Base-by-base conservation (phyloP, 2,797 vertebrate species). In the Dicrostonyx torquatus region DNA sequence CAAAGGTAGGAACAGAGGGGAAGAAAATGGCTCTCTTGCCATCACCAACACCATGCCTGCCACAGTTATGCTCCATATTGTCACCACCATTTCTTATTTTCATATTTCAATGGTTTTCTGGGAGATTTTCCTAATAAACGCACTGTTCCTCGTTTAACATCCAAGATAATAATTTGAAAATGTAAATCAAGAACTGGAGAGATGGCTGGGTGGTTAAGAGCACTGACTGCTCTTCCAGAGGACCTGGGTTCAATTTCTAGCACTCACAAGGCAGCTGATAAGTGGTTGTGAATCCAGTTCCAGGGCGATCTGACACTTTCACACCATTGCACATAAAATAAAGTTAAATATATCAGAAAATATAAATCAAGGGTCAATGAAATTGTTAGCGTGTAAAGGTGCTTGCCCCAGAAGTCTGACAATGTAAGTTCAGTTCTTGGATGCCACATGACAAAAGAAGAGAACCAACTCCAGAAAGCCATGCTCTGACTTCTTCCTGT, bases 31-130 rank as follows among this genome's bases (percentile, higher is more conserved):
- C 43, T 90, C 68, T 70, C 76, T 68, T 89, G 58, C 12, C 58
- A 22, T 53, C 37, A 55, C 48, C 43, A 45, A 37, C 66, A 73
- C 40, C 72, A 37, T 73, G 6, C 6, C 75, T 15, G n/a, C 45
- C 45, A 83, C 55, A 37, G 29, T 48, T 64, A 29, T 37, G 80
- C 60, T 76, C 43, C 43, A 82, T 53, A 34, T 22, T 20, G 45
- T 53, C 86, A 93, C 40, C 31, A 62, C 75, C 78, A 68, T 77
- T 88, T 84, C 80, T 88, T 34, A 60, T 58, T 86, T 75, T 93
- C 77, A 94, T 70, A 90, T 26, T 97, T 94, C 48, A 89, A 84
- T 5, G 87, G 76, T 50, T 58, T 89, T 48, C 58, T 94, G 73
- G 6, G 29, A 95, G 31, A 20, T 73, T 94, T 84, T 68, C n/a